These are phyloP conservation scores for Chiridota heheva DNA, from an alignment of 35 echinoderm and acorn worm species.

Conservation along the genomic window DNA sequence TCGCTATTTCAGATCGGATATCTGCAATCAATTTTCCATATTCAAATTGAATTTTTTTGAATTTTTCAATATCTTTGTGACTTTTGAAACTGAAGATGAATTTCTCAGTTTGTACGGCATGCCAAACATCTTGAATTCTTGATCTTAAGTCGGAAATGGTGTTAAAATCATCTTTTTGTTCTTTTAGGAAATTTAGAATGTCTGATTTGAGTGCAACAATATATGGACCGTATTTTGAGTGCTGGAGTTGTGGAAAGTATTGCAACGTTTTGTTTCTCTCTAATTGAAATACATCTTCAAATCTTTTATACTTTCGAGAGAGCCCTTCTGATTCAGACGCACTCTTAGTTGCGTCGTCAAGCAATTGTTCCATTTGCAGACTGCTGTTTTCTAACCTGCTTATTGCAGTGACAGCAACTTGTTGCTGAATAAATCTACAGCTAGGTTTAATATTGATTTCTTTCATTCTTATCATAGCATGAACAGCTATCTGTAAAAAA, in stretches of 20 bases:
- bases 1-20: not conserved
- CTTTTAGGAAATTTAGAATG: not conserved
- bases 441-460: not conserved
- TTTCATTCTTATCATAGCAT: constrained; percentile 44
- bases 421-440: constrained; percentile 16
- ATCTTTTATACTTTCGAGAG: not conserved
- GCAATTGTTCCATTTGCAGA: not conserved
- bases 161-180: not conserved
- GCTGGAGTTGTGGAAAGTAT: constrained; percentile 30
- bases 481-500: constrained; percentile 33
- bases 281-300: not conserved
- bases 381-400: not conserved
- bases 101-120: constrained; percentile 23
- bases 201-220: constrained; percentile 7
- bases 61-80: not conserved
- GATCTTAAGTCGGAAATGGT: constrained; percentile 11
- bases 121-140: constrained; percentile 22
- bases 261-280: not conserved
- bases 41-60: constrained; percentile 13
- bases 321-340: constrained; percentile 4
- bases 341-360: not conserved
- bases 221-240: constrained; percentile 4
- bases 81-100: constrained; percentile 51
- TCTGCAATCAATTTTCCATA: constrained; percentile 4
- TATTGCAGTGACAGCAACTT: not conserved